phyloP scores from a whole-genome alignment of 2,888 invertebrate genomes.

The Acanthosoma haemorrhoidale region DNA sequence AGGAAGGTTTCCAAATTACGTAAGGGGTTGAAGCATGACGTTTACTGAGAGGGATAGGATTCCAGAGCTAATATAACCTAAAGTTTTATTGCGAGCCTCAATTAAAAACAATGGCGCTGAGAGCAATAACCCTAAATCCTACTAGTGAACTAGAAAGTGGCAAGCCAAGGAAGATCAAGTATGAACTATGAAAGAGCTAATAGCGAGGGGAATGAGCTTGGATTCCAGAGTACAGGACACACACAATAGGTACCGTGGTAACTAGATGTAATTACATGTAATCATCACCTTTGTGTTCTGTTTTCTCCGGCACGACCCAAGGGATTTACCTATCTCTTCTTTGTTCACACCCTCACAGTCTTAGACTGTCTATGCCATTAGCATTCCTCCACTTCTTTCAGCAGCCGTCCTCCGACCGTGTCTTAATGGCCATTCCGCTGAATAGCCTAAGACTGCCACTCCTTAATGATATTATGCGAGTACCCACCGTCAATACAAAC shows the following conservation, averaged over 20 bases:
- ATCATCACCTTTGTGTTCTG: slow-evolving; percentile 14
- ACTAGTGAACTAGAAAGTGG: slow-evolving; percentile 4
- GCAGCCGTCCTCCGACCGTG: neutral
- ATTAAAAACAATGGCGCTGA: too few relatives aligned
- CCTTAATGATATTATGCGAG: too few relatives aligned
- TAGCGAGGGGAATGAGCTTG: neutral
- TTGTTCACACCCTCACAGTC: slow-evolving; percentile 11
- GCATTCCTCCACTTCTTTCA: slow-evolving; percentile 12
- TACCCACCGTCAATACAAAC: too few relatives aligned
- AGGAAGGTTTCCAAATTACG: too few relatives aligned
- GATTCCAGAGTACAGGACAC: neutral
- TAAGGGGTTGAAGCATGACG: too few relatives aligned
- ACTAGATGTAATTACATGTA: slow-evolving; percentile 12
- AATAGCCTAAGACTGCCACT: too few relatives aligned
- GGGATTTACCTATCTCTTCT: slow-evolving; percentile 13
- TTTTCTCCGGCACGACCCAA: slow-evolving; percentile 2
- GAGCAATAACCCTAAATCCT: too few relatives aligned
- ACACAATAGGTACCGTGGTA: slow-evolving; percentile 14
- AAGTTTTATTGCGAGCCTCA: too few relatives aligned
- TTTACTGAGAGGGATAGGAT: too few relatives aligned
- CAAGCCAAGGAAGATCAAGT: neutral
- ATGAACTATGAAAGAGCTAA: neutral
- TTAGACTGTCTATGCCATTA: slow-evolving; percentile 6
- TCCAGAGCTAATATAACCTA: too few relatives aligned
- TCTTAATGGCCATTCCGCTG: slow-evolving; percentile 1